phyloP scores from a whole-genome alignment of 2,888 invertebrate genomes.

The Heliconius ismenius region DNA sequence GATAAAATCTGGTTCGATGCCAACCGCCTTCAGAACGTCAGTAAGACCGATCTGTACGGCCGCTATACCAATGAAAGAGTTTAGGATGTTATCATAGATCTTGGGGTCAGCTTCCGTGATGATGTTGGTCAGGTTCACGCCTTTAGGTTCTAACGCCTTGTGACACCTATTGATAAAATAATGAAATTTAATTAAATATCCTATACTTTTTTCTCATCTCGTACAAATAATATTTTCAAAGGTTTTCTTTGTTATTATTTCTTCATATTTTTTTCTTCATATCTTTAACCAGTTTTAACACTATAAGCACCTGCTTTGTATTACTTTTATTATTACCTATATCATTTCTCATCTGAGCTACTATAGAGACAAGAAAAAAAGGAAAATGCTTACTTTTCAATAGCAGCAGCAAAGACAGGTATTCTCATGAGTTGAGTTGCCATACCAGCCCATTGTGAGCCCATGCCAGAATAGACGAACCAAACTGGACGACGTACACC shows the following conservation, averaged over 20 bases:
- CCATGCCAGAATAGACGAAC: slow-evolving; percentile 96
- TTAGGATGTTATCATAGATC: slow-evolving; percentile 85
- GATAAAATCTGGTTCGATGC: slow-evolving; percentile 74
- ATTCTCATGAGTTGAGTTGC: slow-evolving; percentile 88
- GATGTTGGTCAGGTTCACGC: slow-evolving; percentile 84
- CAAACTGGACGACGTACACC: slow-evolving; percentile 88
- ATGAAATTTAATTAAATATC: neutral
- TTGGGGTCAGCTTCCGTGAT: slow-evolving; percentile 83
- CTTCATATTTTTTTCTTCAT: too few relatives aligned
- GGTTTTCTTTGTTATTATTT: too few relatives aligned
- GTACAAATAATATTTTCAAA: too few relatives aligned
- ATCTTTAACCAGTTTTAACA: too few relatives aligned
- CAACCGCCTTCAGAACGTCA: slow-evolving; percentile 76
- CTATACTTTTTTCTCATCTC: too few relatives aligned
- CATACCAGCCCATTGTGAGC: slow-evolving; percentile 94
- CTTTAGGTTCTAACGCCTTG: slow-evolving; percentile 83
- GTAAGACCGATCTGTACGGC: slow-evolving; percentile 84
- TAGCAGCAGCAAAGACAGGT: slow-evolving; percentile 87
- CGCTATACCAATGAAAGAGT: slow-evolving; percentile 88
- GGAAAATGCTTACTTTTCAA: slow-evolving; percentile 75
- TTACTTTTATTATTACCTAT: too few relatives aligned
- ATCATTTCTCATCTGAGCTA: too few relatives aligned
- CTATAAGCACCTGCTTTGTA: too few relatives aligned
- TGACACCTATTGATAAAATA: slow-evolving; percentile 72
- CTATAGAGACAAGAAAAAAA: too few relatives aligned